Evolutionary conservation across 2,113 vertebrate genomes (phyloP), one percentile per base, ranked within the genome.

Genomic region (Pterophyllum scalare): DNA sequence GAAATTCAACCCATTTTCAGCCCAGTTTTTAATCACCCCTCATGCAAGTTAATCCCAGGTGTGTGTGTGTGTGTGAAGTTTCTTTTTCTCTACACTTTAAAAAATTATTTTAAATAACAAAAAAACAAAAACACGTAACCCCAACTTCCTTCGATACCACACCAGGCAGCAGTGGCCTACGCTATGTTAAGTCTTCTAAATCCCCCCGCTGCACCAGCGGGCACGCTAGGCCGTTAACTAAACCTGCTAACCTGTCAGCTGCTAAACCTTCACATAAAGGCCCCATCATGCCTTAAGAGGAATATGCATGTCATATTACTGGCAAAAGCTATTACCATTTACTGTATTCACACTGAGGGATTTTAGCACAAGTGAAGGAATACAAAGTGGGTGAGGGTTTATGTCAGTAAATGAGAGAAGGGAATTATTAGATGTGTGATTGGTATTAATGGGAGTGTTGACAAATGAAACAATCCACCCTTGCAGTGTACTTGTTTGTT

Each of bases 211-310:
- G 87, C 89, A 58, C 86, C 26, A 12, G 57, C 83, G 85, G 91
- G 92, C 94, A 95, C 93, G 94, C 86, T 26, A n/a, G 80, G 88
- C 92, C 91, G 85, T 94, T 93, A 93, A 84, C 90, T 92, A 92
- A 92, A 94, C 91, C 88, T 58, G 91, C 91, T 93, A 95, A 94
- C 92, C 92, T 91, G 89, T 92, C 89, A 93, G 83, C 84, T 57
- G 78, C 92, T 95, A 95, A 94, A 94, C 92, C 92, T 54, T 89
- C 67, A 67, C 89, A 91, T 92, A 87, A 94, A 95, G 79, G 92
- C 89, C 87, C 87, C 86, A 91, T 93, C 95, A 95, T 94, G 93
- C 88, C 88, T 89, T 91, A 93, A 93, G 89, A 90, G 80, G 88
- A 64, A 76, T 76, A 59, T 57, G 81, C 90, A 78, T 88, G 85